phyloP scores from a whole-genome alignment of 2,888 invertebrate species.

The Hyles lineata region DNA sequence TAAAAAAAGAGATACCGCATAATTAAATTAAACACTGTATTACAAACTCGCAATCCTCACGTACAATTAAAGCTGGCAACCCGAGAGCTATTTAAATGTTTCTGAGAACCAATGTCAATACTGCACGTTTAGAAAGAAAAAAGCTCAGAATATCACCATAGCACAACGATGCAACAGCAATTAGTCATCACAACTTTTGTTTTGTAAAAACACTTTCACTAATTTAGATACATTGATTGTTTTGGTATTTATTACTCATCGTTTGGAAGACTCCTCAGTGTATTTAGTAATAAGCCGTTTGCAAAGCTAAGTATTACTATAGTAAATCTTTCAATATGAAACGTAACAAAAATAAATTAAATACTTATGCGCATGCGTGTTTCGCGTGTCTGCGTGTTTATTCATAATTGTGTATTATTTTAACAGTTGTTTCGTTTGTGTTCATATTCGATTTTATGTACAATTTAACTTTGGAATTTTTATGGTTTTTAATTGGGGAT shows the following conservation, averaged over 20 bases:
- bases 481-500: not conserved
- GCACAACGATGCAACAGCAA: slow-evolving; percentile 12
- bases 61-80: slow-evolving; percentile 3
- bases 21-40: slow-evolving; percentile 16
- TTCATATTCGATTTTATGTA: not conserved
- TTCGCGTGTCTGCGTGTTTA: not conserved
- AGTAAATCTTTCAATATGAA: slow-evolving; percentile 13
- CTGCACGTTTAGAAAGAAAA: slow-evolving; percentile 16
- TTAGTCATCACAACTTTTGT: slow-evolving; percentile 20
- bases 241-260: slow-evolving; percentile 11
- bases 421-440: not conserved
- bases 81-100: not conserved
- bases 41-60: not conserved
- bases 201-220: slow-evolving; percentile 17
- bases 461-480: not conserved
- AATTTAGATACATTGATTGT: slow-evolving; percentile 18
- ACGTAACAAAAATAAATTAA: slow-evolving; percentile 1
- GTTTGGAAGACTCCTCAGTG: not conserved
- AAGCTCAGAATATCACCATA: slow-evolving; percentile 11
- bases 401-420: not conserved
- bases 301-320: not conserved
- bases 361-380: not conserved
- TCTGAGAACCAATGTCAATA: not conserved
- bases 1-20: too few species aligned
- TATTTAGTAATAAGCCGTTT: not conserved